Evolutionary conservation across 2,888 invertebrate genomes (phyloP), one percentile per base, ranked within the genome.

Genomic region (Athalia circularis): DNA sequence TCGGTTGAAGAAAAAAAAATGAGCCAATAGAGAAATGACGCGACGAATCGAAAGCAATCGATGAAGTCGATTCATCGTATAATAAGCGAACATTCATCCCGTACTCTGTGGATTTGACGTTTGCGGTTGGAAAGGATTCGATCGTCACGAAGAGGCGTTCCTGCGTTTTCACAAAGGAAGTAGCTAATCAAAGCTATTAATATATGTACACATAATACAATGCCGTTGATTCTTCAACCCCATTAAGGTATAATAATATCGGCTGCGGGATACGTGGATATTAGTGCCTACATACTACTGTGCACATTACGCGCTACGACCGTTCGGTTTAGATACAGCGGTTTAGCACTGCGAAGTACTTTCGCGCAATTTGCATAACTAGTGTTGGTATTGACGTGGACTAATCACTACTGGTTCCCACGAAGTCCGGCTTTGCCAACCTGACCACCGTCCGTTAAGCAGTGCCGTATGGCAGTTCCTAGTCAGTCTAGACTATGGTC

Each of bases 341-440:
- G 29, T 29, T 29, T 82, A 84, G 85, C 83, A 80, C 84, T 79
- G 83, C 84, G 82, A 86, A 86, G 85, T 87, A 85, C 87, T 86
- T 86, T 86, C 85, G 86, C 83, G 86, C 87, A 88, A 88, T 88
- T 87, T 87, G 86, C 87, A 88, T 87, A 87, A 87, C 85, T 85
- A 87, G 86, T 87, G 84, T 86, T 85, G 83, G 82, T 84, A 87
- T 87, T 88, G 87, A 87, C 87, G 85, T 86, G 83, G 85, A 87
- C 86, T 87, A 88, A 88, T 88, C 87, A 86, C 87, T 84, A 84
- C 85, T 83, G 85, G 87, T 87, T 88, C 87, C 87, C 87, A 87
- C 87, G 87, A 86, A 86, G 87, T 87, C 85, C 85, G 81, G 83
- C 80, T 82, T 29, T 82, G 82, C 79, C 80, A 80, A 79, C 77